Conservation (phyloP, 2,888 invertebrate genomes). For the Frankliniella fusca region DNA sequence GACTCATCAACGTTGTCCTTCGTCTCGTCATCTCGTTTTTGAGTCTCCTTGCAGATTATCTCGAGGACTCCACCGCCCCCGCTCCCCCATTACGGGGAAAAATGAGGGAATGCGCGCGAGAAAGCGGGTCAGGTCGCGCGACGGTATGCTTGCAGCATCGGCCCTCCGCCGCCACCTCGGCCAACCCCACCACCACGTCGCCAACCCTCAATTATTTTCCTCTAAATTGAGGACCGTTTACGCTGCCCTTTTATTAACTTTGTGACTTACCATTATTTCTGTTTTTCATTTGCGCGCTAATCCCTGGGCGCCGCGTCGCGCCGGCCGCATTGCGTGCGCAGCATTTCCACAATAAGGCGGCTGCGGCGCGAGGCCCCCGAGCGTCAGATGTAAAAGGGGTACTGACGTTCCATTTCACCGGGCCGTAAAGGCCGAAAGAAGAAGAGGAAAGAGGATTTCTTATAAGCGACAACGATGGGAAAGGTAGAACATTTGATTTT, state of each 20-base stretch:
- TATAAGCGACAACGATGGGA: too few relatives aligned
- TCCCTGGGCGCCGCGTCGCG: too few relatives aligned
- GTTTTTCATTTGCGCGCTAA: background rate
- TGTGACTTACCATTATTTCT: constrained; percentile 10
- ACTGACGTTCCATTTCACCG: too few relatives aligned
- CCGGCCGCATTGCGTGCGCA: background rate
- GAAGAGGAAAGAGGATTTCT: too few relatives aligned
- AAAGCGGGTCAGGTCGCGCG: background rate
- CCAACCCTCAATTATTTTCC: background rate
- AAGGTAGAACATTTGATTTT: too few relatives aligned
- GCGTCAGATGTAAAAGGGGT: too few relatives aligned
- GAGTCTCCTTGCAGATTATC: background rate
- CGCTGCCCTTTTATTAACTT: constrained; percentile 5
- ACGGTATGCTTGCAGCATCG: background rate
- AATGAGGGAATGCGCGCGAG: background rate
- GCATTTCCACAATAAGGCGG: background rate
- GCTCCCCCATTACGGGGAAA: background rate
- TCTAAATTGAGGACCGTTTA: constrained; percentile 6
- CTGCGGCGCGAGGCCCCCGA: too few relatives aligned
- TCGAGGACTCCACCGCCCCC: background rate
- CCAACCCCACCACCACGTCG: background rate
- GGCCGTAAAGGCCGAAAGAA: too few relatives aligned
- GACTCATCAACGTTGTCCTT: background rate
- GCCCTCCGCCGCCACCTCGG: too few relatives aligned
- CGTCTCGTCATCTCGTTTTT: background rate